Percentiles rank a stretch among this genome's conserved stretches.
These are phyloP conservation scores for Scaptomyza reducta DNA, from an alignment of 2,888 invertebrate genomes.

Conservation along the genomic window DNA sequence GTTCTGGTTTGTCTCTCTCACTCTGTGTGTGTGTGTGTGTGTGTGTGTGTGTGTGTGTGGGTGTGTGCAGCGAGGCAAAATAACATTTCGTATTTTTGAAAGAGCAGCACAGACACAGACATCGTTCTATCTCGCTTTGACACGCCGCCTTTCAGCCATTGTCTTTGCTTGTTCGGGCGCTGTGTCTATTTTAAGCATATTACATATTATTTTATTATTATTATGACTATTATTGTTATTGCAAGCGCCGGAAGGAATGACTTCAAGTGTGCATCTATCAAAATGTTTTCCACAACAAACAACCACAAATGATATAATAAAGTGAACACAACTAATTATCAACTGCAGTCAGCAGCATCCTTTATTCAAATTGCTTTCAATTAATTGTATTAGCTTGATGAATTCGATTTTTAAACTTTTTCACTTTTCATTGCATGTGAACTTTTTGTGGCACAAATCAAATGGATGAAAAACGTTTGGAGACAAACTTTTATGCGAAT, in stretches of 20 bases:
- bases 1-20: slow-evolving; percentile 58
- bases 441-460: neutral
- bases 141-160: neutral
- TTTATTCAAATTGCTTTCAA: neutral
- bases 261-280: slow-evolving; percentile 49
- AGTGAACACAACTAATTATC: slow-evolving; percentile 38
- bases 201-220: slow-evolving; percentile 47
- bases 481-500: neutral
- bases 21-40: slow-evolving; percentile 9
- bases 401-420: neutral
- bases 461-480: neutral
- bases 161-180: slow-evolving; percentile 18
- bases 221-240: slow-evolving; percentile 17
- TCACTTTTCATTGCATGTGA: too few species aligned
- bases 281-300: slow-evolving; percentile 35
- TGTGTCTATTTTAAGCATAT: slow-evolving; percentile 70
- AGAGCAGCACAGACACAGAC: slow-evolving; percentile 27
- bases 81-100: slow-evolving; percentile 73
- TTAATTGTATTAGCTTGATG: neutral
- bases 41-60: slow-evolving; percentile 21
- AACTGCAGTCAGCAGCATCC: slow-evolving; percentile 10
- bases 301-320: slow-evolving; percentile 4
- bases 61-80: slow-evolving; percentile 47
- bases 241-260: slow-evolving; percentile 1
- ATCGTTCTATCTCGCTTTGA: too few species aligned